Evolutionary conservation across 2,113 vertebrate species (phyloP).

Genomic region (Pycnonotus jocosus): DNA sequence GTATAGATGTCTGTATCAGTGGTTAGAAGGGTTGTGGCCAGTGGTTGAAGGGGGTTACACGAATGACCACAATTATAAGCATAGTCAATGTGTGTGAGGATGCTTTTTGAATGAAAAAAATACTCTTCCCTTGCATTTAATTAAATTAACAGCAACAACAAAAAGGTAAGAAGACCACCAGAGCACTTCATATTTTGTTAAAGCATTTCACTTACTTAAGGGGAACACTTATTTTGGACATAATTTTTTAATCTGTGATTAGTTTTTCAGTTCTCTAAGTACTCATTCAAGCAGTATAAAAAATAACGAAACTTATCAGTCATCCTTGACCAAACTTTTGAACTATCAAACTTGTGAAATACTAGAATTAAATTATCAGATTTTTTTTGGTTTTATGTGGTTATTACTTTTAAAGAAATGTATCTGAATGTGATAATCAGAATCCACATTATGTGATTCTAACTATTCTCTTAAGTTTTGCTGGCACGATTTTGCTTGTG

Average conservation of each 20-base stretch:
- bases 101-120: not conserved
- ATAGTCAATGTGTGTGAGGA: not conserved
- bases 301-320: not conserved
- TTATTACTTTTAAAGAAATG: not conserved
- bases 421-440: not conserved
- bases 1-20: not conserved
- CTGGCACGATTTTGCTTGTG: not conserved
- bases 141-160: not conserved
- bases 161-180: not conserved
- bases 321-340: not conserved
- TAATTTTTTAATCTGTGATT: not conserved
- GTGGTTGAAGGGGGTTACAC: not conserved
- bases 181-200: not conserved
- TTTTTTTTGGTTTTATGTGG: not conserved
- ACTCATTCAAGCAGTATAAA: not conserved
- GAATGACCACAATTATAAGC: not conserved
- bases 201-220: not conserved
- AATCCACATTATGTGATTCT: fast-evolving
- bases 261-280: not conserved
- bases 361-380: not conserved
- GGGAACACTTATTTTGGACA: not conserved
- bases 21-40: not conserved
- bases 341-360: not conserved
- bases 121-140: not conserved
- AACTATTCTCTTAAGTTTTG: not conserved